Evolutionary conservation across 2,113 vertebrate species (phyloP), one percentile per base, ranked within the genome.

Genomic region (Phoxinus phoxinus): DNA sequence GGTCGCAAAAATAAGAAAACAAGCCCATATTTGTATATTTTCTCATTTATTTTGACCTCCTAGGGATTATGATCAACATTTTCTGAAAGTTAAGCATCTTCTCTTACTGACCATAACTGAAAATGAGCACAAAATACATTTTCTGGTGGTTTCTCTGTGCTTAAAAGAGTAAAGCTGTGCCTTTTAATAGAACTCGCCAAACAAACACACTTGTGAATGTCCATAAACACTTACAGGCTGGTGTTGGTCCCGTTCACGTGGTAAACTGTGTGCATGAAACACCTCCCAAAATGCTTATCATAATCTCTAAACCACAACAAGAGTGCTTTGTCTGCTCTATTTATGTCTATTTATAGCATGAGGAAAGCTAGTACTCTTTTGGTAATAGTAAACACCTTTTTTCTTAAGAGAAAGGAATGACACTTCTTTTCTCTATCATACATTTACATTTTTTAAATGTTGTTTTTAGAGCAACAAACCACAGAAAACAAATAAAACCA

Each of bases 251-350:
- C 69, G 79, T 30, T 9, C 79, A 69, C 41, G 67, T 32, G 61
- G 9, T 41, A 41, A 71, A 71, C 19, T 37, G 53, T 8, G 30
- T 69, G 27, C 25, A 69, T 41, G 27, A 69, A 69, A 35, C 65
- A 44, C 7, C 41, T 56, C 9, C 19, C 53, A 2, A 59, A 37
- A 78, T 35, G 53, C 76, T 79, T 41, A 13, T 35, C 76, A 17
- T 79, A 79, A 41, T 79, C 76, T 79, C 76, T 59, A 58, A 59
- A 79, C 21, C 32, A n/a, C 76, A 59, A 41, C 53, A 59, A 10
- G 75, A 56, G 46, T 2, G 56, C 74, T 37, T 30, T n/a, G 44
- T 15, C 72, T 75, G 73, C 6, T 27, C 74, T 53, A 32, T 76
- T 53, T 53, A 19, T 76, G 19, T 78, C 48, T 35, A 59, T 77